These are phyloP conservation scores for Aplysina aerophoba DNA, from an alignment of 37 sponge, comb jelly and placozoan genomes.

Conservation along the genomic window DNA sequence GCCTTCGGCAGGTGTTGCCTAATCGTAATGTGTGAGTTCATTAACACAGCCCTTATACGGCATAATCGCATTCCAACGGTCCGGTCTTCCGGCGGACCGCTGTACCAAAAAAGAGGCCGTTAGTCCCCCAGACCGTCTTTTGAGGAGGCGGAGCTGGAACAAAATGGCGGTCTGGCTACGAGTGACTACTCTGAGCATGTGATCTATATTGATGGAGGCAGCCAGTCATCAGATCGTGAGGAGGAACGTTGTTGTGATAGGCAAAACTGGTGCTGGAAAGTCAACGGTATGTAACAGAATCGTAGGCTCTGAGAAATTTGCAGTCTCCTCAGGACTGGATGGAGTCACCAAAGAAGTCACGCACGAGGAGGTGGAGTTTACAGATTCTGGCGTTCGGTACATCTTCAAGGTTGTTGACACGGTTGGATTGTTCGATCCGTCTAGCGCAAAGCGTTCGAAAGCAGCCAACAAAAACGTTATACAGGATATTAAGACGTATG, in stretches of 20 bases:
- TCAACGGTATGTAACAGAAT: slow-evolving; percentile 2
- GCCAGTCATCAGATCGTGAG: too few species aligned
- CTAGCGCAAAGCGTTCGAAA: not conserved
- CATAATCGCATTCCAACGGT: too few species aligned
- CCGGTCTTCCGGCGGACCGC: too few species aligned
- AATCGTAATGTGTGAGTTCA: too few species aligned
- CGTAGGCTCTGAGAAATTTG: not conserved
- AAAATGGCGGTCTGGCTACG: too few species aligned
- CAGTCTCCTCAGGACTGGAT: not conserved
- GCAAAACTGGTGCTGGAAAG: slow-evolving; percentile 15
- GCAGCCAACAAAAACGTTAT: not conserved
- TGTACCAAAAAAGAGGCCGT: too few species aligned
- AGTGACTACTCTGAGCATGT: too few species aligned
- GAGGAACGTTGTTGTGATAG: not conserved
- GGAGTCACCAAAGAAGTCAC: not conserved
- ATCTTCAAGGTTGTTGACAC: not conserved
- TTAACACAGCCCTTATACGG: too few species aligned
- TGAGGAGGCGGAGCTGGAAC: too few species aligned
- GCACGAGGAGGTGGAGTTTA: not conserved
- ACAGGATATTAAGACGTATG: not conserved
- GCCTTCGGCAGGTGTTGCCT: too few species aligned
- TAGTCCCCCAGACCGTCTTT: too few species aligned
- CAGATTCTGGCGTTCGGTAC: not conserved
- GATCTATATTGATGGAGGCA: too few species aligned
- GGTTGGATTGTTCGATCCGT: slow-evolving; percentile 9